phyloP scores from a whole-genome alignment of 2,888 invertebrate genomes.

The Tetanocera ferruginea region DNA sequence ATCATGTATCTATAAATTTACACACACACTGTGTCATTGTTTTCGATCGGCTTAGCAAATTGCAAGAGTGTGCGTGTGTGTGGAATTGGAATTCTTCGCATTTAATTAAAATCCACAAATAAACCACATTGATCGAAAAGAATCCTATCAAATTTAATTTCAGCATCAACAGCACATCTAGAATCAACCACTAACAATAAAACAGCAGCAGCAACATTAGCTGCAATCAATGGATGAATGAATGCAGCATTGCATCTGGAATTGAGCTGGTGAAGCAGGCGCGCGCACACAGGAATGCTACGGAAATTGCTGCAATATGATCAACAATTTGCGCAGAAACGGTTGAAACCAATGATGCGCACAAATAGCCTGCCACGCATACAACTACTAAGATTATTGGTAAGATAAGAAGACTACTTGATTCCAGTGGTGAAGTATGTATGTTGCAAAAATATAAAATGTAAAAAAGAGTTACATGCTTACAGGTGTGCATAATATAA shows the following conservation, averaged over 20 bases:
- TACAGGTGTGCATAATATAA: too few species aligned
- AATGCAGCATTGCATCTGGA: neutral
- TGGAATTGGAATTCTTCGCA: neutral
- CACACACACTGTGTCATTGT: neutral
- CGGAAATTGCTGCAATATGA: neutral
- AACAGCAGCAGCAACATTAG: neutral
- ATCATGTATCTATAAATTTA: conserved; percentile 5
- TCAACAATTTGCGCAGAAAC: conserved; percentile 7
- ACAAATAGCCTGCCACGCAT: neutral
- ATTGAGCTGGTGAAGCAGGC: neutral
- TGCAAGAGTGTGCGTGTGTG: too few species aligned
- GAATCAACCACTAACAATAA: neutral
- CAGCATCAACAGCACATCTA: conserved; percentile 14
- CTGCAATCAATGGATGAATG: neutral
- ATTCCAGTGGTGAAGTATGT: neutral
- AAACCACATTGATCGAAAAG: neutral
- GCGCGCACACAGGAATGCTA: neutral
- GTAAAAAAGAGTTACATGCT: neutral
- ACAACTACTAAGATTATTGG: neutral
- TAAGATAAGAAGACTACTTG: neutral
- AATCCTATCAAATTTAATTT: conserved; percentile 25
- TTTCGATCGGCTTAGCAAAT: neutral
- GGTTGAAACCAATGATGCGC: neutral
- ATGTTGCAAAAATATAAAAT: neutral
- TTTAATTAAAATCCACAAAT: neutral